Base-by-base conservation (phyloP, 2,888 invertebrate species). In the Drosophila monieri region DNA sequence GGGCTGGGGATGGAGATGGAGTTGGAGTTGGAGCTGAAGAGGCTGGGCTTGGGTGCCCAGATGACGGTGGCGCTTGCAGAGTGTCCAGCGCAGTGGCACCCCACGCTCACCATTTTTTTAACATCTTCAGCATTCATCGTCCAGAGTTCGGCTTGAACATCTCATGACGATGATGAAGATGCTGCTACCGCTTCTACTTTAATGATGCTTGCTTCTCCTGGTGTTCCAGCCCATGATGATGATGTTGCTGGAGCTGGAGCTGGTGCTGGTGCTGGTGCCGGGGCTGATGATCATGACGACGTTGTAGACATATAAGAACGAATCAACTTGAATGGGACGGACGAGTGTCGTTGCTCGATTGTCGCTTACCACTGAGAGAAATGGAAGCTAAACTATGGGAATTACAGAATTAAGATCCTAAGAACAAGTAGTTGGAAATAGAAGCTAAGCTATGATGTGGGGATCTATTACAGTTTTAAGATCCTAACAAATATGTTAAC, bases 281-380 rank as follows among this genome's bases (percentile, higher is more conserved):
- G 14, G 62, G 27, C 27, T 27, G 58, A 44, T 48, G 58, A 51
- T 57, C 32, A 48, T 48, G 53, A 53, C 43, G 62, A 41, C 49
- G 72, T 77, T 65, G 79, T 72, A 75, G 80, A 74, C 88, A 76
- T 69, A 85, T 47, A 80, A 83, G 80, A 83, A 76, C 81, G 85
- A 88, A 87, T 88, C 87, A 88, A 78, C 72, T 81, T 67, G 83
- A 86, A 80, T 84, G 87, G 69, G 43, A 46, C 57, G 62, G 37
- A 23, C 57, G 62, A 62, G 72, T 61, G 76, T 78, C 57, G 74
- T 64, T 47, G 76, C 37, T 46, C 21, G 21, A 51, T 58, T 69
- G 60, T 60, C 62, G 30, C 60, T 44, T 1, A 12, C 21, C 62
- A 61, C 60, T 61, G 60, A 10, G 47, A 39, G 10, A 47, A 61